phyloP scores from a whole-genome alignment of 2,113 vertebrate genomes.

The Microcebus lehilahytsara region DNA sequence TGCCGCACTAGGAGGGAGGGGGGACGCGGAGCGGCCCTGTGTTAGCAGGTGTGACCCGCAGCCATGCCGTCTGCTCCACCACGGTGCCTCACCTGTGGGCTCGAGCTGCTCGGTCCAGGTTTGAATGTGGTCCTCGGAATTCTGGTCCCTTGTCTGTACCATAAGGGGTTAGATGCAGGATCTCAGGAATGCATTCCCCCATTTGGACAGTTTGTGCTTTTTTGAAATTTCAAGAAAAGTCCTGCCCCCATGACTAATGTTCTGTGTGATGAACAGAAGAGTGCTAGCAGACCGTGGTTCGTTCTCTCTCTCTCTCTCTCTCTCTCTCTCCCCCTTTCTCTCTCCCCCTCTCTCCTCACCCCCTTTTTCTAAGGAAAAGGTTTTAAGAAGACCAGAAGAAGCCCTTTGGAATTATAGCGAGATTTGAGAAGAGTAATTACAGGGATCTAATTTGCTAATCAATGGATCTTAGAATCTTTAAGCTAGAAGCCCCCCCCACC shows the following conservation, averaged over 20 bases:
- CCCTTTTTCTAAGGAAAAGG: background rate
- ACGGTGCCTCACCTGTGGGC: background rate
- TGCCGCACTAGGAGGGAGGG: background rate
- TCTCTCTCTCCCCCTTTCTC: background rate
- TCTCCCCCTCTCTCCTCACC: too few species aligned
- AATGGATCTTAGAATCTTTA: constrained; percentile 32
- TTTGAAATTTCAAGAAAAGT: background rate
- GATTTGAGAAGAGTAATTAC: constrained; percentile 33
- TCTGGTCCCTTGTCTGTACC: background rate
- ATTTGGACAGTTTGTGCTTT: background rate
- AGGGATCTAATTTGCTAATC: constrained; percentile 42
- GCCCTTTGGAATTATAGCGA: constrained; percentile 16
- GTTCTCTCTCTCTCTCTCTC: background rate
- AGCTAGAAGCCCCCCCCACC: background rate
- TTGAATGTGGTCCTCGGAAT: background rate
- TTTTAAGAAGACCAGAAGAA: constrained; percentile 9
- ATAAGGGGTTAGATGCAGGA: background rate
- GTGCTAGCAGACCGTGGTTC: too few species aligned
- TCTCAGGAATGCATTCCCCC: background rate
- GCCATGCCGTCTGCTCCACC: background rate
- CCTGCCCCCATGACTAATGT: background rate
- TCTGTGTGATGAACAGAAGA: background rate
- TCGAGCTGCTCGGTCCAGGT: background rate
- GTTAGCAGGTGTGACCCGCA: fast-evolving
- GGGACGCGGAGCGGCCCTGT: background rate